A percentile compares a stretch with the other conserved stretches of the same genome.
phyloP scores from a whole-genome alignment of 2,797 vertebrate genomes.

The Gephyroberyx darwinii region DNA sequence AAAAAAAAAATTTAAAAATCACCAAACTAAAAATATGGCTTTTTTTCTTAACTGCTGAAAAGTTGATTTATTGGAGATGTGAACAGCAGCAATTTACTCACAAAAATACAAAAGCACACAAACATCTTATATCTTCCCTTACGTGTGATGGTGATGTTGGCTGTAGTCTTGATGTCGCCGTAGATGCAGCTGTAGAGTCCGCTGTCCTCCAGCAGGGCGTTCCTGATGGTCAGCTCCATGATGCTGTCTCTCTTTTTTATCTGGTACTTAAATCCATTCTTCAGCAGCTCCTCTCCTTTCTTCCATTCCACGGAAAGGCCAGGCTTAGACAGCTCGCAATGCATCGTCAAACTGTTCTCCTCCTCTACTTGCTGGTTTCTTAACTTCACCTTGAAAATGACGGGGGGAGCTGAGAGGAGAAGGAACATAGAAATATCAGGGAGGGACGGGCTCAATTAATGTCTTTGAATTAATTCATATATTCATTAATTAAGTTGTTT shows the following conservation, averaged over 20 bases:
- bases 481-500: too few species aligned
- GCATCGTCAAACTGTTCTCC: conserved; percentile 79
- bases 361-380: conserved; percentile 84
- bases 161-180: conserved; percentile 83
- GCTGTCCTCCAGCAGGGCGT: conserved; percentile 83
- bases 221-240: conserved; percentile 85
- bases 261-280: conserved; percentile 85
- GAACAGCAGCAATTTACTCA: not conserved
- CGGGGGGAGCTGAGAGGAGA: conserved; percentile 73
- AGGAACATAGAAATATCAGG: not conserved
- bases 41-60: not conserved
- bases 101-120: not conserved
- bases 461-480: not conserved
- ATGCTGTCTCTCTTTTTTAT: conserved; percentile 79
- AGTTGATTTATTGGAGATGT: not conserved
- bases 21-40: not conserved
- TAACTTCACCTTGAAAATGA: conserved; percentile 84
- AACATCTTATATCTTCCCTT: conserved; percentile 56
- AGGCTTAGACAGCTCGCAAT: conserved; percentile 85
- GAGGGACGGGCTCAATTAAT: not conserved
- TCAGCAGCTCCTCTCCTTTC: conserved; percentile 85
- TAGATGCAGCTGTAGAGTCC: conserved; percentile 89
- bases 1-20: not conserved
- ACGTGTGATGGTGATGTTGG: conserved; percentile 88
- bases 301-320: conserved; percentile 87